These are phyloP conservation scores for Peromyscus attwateri DNA, from an alignment of 2,797 vertebrate genomes.

Conservation along the genomic window DNA sequence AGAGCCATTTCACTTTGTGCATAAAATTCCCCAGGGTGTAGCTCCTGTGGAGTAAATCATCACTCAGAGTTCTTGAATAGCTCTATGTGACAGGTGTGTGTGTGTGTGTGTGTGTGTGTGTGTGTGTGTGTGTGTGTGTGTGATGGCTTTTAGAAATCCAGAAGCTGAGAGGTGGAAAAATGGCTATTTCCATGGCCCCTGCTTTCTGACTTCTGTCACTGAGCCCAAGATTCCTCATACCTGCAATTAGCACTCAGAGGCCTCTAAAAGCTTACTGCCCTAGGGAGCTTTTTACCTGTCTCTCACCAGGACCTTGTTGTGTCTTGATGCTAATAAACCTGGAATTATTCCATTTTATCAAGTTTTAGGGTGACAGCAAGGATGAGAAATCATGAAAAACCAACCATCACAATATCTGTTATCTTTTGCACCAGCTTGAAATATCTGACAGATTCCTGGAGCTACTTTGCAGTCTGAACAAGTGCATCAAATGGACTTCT, in stretches of 20 bases:
- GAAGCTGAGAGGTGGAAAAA: not conserved
- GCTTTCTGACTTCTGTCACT: not conserved
- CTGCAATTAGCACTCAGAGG: conserved; percentile 32
- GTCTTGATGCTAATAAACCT: conserved; percentile 58
- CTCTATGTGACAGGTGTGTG: conserved; percentile 17
- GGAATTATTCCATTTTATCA: conserved; percentile 75
- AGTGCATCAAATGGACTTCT: not conserved
- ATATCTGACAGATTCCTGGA: not conserved
- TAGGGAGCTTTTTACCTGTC: conserved; percentile 12
- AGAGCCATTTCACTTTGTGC: not conserved
- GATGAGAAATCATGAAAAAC: conserved; percentile 27
- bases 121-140: not conserved
- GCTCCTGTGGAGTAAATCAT: conserved; percentile 51
- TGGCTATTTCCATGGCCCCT: not conserved
- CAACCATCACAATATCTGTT: not conserved
- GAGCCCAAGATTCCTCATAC: not conserved
- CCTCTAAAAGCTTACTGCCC: conserved; percentile 7
- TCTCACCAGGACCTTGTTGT: not conserved
- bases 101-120: not conserved
- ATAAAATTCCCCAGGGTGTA: not conserved
- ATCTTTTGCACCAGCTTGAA: conserved; percentile 27
- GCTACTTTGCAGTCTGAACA: accelerated
- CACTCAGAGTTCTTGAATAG: not conserved
- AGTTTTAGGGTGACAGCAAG: not conserved
- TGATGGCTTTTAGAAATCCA: conserved; percentile 22